A percentile compares a stretch with the other conserved stretches of the same genome.
Evolutionary conservation across 2,888 invertebrate species (phyloP).

Genomic region (Temnothorax ravouxi): DNA sequence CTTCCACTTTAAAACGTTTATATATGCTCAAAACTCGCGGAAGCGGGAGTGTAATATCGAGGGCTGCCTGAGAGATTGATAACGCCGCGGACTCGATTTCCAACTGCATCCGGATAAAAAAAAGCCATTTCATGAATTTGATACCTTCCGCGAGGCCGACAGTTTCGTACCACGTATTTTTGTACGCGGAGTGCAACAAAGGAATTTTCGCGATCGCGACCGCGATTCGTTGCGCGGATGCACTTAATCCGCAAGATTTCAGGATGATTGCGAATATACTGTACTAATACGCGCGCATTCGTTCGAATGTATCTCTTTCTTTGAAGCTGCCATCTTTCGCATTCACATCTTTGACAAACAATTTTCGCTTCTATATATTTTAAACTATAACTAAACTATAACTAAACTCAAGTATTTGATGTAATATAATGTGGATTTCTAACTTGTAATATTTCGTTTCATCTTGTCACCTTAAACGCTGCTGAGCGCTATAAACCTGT

Average conservation of each 20-base stretch:
- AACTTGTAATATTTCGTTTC: neutral
- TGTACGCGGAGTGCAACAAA: constrained; percentile 11
- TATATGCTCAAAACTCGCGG: constrained; percentile 18
- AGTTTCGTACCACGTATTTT: constrained; percentile 32
- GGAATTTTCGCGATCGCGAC: neutral
- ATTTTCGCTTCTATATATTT: constrained; percentile 4
- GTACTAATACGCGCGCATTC: neutral
- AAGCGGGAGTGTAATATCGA: constrained; percentile 37
- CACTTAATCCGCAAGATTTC: constrained; percentile 40
- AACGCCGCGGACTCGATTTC: constrained; percentile 39
- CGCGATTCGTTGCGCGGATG: neutral
- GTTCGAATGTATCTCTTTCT: neutral
- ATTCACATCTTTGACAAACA: neutral
- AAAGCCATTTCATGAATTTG: constrained; percentile 47
- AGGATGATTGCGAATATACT: neutral
- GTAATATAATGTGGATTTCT: neutral
- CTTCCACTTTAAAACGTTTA: constrained; percentile 32
- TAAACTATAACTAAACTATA: neutral
- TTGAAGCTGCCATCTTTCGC: neutral
- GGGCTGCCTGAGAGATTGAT: constrained; percentile 41
- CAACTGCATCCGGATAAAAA: constrained; percentile 44
- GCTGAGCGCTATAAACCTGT: neutral
- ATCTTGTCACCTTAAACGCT: neutral
- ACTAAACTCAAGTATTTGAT: neutral
- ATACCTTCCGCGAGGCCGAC: constrained; percentile 24